Evolutionary conservation across 2,888 invertebrate genomes (phyloP).

Genomic region (Synergus itoensis): DNA sequence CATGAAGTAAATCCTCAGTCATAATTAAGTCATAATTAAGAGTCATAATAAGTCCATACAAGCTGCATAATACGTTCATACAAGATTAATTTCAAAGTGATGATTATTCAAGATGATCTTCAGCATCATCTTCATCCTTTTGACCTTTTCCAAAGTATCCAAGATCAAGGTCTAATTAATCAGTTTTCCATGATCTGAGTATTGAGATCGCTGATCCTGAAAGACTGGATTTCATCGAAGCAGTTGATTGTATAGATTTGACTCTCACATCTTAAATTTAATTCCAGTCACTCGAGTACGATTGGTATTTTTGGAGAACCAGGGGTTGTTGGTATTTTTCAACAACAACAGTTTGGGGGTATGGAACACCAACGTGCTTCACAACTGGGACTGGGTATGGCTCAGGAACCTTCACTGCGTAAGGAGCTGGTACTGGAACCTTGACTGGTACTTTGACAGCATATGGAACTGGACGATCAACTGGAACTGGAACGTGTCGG

Average conservation of each 20-base stretch:
- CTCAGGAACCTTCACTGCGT: slow-evolving; percentile 71
- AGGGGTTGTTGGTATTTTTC: slow-evolving; percentile 55
- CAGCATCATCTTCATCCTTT: neutral
- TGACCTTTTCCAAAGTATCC: neutral
- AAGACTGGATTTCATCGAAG: slow-evolving; percentile 7
- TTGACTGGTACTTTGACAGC: slow-evolving; percentile 67
- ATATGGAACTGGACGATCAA: slow-evolving; percentile 71
- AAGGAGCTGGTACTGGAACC: slow-evolving; percentile 72
- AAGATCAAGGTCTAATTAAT: neutral
- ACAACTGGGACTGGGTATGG: slow-evolving; percentile 75
- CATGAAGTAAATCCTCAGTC: neutral
- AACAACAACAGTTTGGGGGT: slow-evolving; percentile 62
- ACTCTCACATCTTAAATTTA: neutral
- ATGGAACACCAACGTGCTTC: slow-evolving; percentile 61
- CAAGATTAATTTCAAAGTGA: neutral
- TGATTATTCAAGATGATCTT: neutral
- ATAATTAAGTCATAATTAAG: neutral
- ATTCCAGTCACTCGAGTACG: slow-evolving; percentile 35
- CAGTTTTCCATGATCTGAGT: slow-evolving; percentile 11
- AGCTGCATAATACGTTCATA: too few relatives aligned
- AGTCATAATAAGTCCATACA: neutral
- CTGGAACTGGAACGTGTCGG: slow-evolving; percentile 71
- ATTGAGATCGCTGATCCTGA: neutral
- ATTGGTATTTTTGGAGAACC: slow-evolving; percentile 38
- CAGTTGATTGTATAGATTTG: neutral